A percentile compares a stretch with the other conserved stretches of the same genome.
phyloP scores from a whole-genome alignment of 2,888 invertebrate species.

The Volucella bombylans region DNA sequence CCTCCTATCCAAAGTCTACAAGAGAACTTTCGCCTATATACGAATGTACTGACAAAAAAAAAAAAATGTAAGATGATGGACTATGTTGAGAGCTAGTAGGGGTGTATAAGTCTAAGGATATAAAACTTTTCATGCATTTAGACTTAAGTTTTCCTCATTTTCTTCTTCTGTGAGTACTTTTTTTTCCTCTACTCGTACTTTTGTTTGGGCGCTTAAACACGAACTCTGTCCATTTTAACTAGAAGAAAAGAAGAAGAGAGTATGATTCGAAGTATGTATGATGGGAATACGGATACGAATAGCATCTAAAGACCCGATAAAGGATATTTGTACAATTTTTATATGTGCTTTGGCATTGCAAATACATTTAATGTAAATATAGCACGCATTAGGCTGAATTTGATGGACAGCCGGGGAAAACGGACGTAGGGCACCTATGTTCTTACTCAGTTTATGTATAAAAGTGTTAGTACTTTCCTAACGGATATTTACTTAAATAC shows the following conservation, averaged over 20 bases:
- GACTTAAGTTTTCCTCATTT: conserved; percentile 28
- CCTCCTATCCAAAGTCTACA: conserved; percentile 11
- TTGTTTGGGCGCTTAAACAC: background rate
- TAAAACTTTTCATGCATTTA: conserved; percentile 44
- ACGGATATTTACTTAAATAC: conserved; percentile 64
- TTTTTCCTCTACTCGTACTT: conserved; percentile 25
- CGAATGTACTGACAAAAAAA: conserved; percentile 2
- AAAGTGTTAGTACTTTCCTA: conserved; percentile 58
- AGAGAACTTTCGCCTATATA: conserved; percentile 43
- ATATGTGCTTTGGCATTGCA: conserved; percentile 58
- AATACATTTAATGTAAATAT: conserved; percentile 74
- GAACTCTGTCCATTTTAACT: background rate
- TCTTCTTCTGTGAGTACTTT: background rate
- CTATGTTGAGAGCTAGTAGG: conserved; percentile 16
- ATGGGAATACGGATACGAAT: conserved; percentile 10
- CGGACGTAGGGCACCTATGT: background rate
- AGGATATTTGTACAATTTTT: conserved; percentile 70
- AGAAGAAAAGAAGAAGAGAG: background rate
- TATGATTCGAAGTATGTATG: conserved; percentile 7
- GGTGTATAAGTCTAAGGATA: conserved; percentile 1
- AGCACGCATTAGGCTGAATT: conserved; percentile 65
- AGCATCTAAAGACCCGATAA: conserved; percentile 22
- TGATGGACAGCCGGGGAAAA: background rate
- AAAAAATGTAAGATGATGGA: conserved; percentile 36
- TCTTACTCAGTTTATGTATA: conserved; percentile 5